Evolutionary conservation across 2,888 invertebrate genomes (phyloP), one percentile per base, ranked within the genome.

Genomic region (Heteromyza rotundicornis): DNA sequence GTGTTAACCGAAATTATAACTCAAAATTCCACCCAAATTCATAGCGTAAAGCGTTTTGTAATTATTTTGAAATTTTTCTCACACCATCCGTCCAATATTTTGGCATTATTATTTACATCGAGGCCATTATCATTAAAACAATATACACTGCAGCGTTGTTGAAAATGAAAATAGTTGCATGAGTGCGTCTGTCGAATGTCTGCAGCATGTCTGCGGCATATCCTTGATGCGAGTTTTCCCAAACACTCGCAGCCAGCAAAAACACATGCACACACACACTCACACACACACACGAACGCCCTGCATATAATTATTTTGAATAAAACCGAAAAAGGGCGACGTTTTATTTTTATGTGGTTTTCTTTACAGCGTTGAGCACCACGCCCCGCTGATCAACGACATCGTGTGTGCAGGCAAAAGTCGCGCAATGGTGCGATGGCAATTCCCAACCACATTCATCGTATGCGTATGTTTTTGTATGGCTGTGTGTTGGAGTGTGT

Each of bases 351-450:
- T n/a, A n/a, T n/a, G n/a, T n/a, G n/a, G n/a, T n/a, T n/a, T n/a
- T n/a, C n/a, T n/a, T 40, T 10, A 40, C 40, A 14, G 40, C n/a
- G n/a, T n/a, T n/a, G n/a, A n/a, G n/a, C n/a, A n/a, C 2, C 40
- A 7, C 40, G 40, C 40, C 40, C n/a, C 40, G 40, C 40, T n/a
- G 22, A 16, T 35, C 32, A n/a, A n/a, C n/a, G n/a, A n/a, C n/a
- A n/a, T n/a, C n/a, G n/a, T n/a, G n/a, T n/a, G 10, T 55, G 23
- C 36, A 59, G 50, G 52, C 52, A 52, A 35, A n/a, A 55, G 40
- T 52, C 54, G 50, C 16, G 16, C 27, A 49, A n/a, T n/a, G n/a
- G n/a, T n/a, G n/a, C 49, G 54, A 59, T 19, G 49, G 23, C 16
- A 57, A 36, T 36, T 35, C 32, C 22, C 32, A n/a, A 50, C 32